These are phyloP conservation scores for Buphagus erythrorhynchus DNA, from an alignment of 2,797 vertebrate genomes.

Conservation along the genomic window DNA sequence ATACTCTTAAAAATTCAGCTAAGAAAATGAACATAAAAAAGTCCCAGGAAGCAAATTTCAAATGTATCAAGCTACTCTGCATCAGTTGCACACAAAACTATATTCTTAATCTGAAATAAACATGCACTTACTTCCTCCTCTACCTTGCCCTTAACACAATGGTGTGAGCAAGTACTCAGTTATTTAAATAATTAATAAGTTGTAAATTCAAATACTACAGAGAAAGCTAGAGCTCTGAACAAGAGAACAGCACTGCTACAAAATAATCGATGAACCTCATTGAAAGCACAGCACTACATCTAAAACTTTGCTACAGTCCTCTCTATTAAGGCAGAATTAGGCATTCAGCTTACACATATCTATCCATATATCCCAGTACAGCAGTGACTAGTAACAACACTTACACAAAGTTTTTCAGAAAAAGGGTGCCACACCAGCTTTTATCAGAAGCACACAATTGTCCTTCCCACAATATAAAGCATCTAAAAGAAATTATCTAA, in stretches of 20 bases:
- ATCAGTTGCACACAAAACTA: neutral
- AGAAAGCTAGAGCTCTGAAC: neutral
- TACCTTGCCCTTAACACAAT: neutral
- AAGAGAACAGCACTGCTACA: neutral
- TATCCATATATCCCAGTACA: neutral
- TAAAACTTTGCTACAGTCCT: neutral
- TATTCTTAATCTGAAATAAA: neutral
- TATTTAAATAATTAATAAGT: neutral
- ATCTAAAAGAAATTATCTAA: neutral
- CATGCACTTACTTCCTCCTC: neutral
- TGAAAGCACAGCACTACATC: neutral
- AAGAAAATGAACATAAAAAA: neutral
- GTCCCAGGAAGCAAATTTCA: neutral
- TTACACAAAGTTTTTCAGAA: neutral
- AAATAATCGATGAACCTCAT: neutral
- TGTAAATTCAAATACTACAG: neutral
- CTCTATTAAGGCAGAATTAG: neutral
- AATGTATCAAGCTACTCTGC: neutral
- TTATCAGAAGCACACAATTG: neutral
- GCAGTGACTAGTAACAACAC: neutral
- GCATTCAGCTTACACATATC: neutral
- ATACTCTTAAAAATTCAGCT: neutral
- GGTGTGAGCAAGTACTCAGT: neutral
- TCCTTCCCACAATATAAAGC: neutral
- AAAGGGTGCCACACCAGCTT: neutral